Conservation (phyloP, 2,113 vertebrate species). For the Solea senegalensis region DNA sequence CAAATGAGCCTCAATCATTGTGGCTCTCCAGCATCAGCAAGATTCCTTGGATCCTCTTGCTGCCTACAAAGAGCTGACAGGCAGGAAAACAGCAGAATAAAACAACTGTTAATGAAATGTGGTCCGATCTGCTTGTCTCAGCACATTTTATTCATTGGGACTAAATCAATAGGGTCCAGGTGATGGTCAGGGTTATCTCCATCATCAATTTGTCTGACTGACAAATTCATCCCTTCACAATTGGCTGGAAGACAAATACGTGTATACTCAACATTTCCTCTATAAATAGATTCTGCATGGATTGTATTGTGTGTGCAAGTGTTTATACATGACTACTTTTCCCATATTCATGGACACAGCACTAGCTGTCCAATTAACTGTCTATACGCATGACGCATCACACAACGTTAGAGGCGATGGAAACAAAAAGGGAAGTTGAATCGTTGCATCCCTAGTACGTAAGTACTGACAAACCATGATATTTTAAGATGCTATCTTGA, state of each 20-base stretch:
- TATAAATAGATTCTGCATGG: too few species aligned
- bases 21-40: slow-evolving; percentile 34
- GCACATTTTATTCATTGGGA: slow-evolving; percentile 46
- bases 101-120: slow-evolving; percentile 48
- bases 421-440: too few species aligned
- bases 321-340: too few species aligned
- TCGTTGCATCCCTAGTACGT: too few species aligned
- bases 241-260: slow-evolving; percentile 34
- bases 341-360: too few species aligned
- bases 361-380: too few species aligned
- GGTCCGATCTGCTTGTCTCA: slow-evolving; percentile 41
- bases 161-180: slow-evolving; percentile 49
- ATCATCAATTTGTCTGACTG: slow-evolving; percentile 51
- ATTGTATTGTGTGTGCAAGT: too few species aligned
- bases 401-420: too few species aligned
- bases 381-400: too few species aligned
- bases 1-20: slow-evolving; percentile 48
- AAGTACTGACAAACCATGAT: too few species aligned
- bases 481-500: too few species aligned
- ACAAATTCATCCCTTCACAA: slow-evolving; percentile 40
- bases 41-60: slow-evolving; percentile 38
- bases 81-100: slow-evolving; percentile 31
- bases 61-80: slow-evolving; percentile 61
- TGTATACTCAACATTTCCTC: neutral
- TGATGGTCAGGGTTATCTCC: slow-evolving; percentile 14